These are phyloP conservation scores for Seira sanloemensis DNA, from an alignment of 2,888 invertebrate genomes.

Conservation along the genomic window DNA sequence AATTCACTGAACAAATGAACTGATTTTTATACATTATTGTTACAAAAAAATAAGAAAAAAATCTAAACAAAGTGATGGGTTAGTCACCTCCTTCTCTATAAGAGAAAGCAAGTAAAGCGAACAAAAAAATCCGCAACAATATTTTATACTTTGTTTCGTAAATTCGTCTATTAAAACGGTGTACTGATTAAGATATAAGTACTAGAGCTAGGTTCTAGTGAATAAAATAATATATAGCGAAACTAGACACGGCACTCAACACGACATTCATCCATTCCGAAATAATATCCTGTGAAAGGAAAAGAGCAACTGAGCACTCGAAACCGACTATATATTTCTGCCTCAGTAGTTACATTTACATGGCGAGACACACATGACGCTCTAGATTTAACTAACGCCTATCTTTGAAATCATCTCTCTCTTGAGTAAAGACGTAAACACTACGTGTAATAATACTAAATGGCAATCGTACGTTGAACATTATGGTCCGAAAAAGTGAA, in stretches of 20 bases:
- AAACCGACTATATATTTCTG: constrained; percentile 47
- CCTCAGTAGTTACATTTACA: not conserved
- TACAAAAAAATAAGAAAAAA: not conserved
- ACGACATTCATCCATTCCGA: constrained; percentile 53
- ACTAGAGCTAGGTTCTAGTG: not conserved
- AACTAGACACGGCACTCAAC: constrained; percentile 36
- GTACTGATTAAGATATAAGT: not conserved
- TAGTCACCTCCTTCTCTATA: not conserved
- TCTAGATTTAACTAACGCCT: not conserved
- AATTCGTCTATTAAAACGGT: constrained; percentile 49
- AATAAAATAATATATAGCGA: constrained; percentile 20
- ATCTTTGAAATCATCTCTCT: not conserved
- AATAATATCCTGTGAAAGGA: constrained; percentile 21
- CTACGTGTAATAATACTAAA: constrained; percentile 28
- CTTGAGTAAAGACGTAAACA: not conserved
- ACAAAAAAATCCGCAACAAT: constrained; percentile 19
- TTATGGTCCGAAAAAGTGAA: constrained; percentile 27
- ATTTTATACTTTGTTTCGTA: constrained; percentile 24
- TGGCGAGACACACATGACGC: constrained; percentile 17
- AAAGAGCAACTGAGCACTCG: constrained; percentile 5
- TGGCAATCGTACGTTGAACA: constrained; percentile 41
- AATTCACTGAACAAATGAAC: not conserved
- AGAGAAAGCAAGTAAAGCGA: too few relatives aligned
- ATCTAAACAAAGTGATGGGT: not conserved
- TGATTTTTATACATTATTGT: not conserved